These are phyloP conservation scores for Bombus confusus DNA, from an alignment of 1,140 invertebrate genomes.

Conservation along the genomic window DNA sequence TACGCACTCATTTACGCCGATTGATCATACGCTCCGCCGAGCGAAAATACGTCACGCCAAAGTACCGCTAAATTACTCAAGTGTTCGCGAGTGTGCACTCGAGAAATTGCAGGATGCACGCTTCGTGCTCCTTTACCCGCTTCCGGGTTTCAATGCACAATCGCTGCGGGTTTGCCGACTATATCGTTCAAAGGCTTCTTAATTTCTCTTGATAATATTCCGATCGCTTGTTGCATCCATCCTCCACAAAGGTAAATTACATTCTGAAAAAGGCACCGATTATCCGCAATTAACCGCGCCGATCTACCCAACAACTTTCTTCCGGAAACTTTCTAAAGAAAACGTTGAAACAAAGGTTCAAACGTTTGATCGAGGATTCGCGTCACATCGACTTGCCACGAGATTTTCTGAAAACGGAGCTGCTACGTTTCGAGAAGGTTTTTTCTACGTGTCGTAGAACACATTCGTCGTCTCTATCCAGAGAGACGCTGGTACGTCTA, in stretches of 20 bases:
- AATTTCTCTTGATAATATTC: neutral
- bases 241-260: neutral
- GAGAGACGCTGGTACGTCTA: too few relatives aligned
- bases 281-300: neutral
- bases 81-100: conserved; percentile 65
- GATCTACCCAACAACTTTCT: neutral
- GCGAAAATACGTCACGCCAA: conserved; percentile 68
- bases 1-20: conserved; percentile 64
- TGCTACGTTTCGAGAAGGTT: too few relatives aligned
- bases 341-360: neutral
- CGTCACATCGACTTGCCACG: neutral
- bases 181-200: conserved; percentile 22
- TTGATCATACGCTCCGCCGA: conserved; percentile 65
- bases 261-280: neutral
- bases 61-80: conserved; percentile 70
- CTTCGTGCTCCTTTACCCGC: conserved; percentile 37
- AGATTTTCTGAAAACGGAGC: neutral
- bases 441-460: neutral
- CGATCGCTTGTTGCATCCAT: neutral
- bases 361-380: neutral
- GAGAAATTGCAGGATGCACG: conserved; percentile 69
- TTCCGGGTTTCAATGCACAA: conserved; percentile 35
- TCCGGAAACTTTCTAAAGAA: too few relatives aligned
- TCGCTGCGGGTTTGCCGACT: conserved; percentile 32
- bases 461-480: too few relatives aligned